These are phyloP conservation scores for Cryptoprocta ferox DNA, from an alignment of 2,797 vertebrate genomes.

Conservation along the genomic window DNA sequence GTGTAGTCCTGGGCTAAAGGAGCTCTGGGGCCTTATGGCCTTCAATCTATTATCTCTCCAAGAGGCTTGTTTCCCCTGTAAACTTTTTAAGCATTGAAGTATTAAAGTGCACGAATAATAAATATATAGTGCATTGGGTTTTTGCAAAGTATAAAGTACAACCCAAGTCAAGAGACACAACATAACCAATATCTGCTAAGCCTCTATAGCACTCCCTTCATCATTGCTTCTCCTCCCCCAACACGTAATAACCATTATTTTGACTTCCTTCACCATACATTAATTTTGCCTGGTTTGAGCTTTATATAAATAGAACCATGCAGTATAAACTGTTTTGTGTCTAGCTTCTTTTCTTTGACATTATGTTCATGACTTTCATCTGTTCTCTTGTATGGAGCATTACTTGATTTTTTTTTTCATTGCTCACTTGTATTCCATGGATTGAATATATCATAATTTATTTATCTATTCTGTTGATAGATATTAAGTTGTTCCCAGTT, in stretches of 20 bases:
- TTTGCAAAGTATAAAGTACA: slow-evolving; percentile 12
- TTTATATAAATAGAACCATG: neutral
- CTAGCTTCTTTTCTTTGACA: slow-evolving; percentile 22
- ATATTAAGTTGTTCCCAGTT: neutral
- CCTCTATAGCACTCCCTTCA: neutral
- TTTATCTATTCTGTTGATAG: neutral
- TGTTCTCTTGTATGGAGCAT: slow-evolving; percentile 25
- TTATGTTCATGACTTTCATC: neutral
- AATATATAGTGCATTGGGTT: neutral
- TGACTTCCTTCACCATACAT: neutral
- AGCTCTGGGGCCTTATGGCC: neutral
- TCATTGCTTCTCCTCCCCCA: neutral
- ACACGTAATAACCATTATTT: neutral
- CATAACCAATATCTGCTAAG: neutral
- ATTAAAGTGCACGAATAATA: neutral
- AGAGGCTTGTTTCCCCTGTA: slow-evolving; percentile 7
- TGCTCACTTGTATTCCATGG: neutral
- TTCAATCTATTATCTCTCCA: neutral
- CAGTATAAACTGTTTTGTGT: neutral
- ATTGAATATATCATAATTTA: slow-evolving; percentile 5
- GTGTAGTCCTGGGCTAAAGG: neutral
- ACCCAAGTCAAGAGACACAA: neutral
- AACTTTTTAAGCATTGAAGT: neutral
- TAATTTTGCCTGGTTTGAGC: slow-evolving; percentile 38
- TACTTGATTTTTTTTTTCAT: slow-evolving; percentile 51